phyloP scores from a whole-genome alignment of 2,888 invertebrate genomes.

The Melinaea marsaeus region DNA sequence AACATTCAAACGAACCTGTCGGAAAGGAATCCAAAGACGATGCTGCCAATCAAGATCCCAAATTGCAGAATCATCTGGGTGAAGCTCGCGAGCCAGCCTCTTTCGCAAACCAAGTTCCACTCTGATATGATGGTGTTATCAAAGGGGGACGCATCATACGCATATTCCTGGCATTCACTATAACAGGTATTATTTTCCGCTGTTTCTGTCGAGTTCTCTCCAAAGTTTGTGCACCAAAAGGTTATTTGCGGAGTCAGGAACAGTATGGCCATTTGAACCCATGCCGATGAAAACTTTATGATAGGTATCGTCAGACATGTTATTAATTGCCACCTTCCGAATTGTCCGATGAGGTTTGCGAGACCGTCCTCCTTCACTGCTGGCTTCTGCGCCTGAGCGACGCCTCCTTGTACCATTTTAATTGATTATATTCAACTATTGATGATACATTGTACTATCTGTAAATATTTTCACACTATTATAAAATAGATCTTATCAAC shows the following conservation, averaged over 20 bases:
- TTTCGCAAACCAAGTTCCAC: conserved; percentile 85
- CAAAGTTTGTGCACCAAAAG: conserved; percentile 69
- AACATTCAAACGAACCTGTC: conserved; percentile 78
- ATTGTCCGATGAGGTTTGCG: conserved; percentile 43
- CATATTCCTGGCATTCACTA: conserved; percentile 70
- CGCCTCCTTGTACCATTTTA: not conserved
- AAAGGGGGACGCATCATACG: conserved; percentile 81
- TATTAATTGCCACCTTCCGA: conserved; percentile 85
- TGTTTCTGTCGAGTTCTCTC: conserved; percentile 41
- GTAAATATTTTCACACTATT: not conserved
- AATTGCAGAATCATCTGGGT: conserved; percentile 86
- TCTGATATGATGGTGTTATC: conserved; percentile 83
- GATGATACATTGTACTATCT: not conserved
- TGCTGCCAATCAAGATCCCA: conserved; percentile 84
- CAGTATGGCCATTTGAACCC: conserved; percentile 86
- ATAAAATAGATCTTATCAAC: not conserved
- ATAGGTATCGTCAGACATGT: conserved; percentile 81
- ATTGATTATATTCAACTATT: not conserved
- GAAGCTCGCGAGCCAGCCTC: conserved; percentile 80
- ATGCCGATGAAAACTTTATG: conserved; percentile 86
- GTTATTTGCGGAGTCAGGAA: conserved; percentile 82
- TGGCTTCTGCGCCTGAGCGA: not conserved
- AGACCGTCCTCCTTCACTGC: not conserved
- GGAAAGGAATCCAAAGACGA: conserved; percentile 83
- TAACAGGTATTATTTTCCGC: conserved; percentile 70